phyloP scores from a whole-genome alignment of 1,140 invertebrate species.

The Bombus picipes region DNA sequence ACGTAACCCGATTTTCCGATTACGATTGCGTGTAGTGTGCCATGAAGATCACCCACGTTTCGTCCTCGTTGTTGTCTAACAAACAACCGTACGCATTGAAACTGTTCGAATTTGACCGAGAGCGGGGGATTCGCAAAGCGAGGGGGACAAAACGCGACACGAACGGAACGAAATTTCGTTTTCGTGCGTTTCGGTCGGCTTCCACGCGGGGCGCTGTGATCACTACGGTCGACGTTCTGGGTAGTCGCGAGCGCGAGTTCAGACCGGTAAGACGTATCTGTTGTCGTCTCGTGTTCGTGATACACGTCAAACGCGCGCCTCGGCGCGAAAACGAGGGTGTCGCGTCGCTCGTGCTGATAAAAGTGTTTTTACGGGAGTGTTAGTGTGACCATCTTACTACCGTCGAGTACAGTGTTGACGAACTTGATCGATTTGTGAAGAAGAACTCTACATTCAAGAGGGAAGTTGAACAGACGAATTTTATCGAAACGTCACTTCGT shows the following conservation, averaged over 20 bases:
- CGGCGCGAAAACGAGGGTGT: slow-evolving; percentile 47
- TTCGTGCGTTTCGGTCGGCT: slow-evolving; percentile 43
- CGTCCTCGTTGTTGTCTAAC: not conserved
- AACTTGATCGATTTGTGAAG: slow-evolving; percentile 41
- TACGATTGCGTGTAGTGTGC: too few relatives aligned
- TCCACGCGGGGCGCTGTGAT: slow-evolving; percentile 52
- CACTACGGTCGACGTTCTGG: slow-evolving; percentile 6
- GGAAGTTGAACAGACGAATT: slow-evolving; percentile 12
- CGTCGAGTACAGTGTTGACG: slow-evolving; percentile 46
- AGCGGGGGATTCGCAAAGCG: not conserved
- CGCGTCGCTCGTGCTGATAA: slow-evolving; percentile 16
- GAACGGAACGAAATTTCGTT: slow-evolving; percentile 51
- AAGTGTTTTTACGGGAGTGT: slow-evolving; percentile 46
- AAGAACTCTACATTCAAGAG: not conserved
- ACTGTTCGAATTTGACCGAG: not conserved
- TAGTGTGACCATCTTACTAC: slow-evolving; percentile 27
- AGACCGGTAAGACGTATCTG: slow-evolving; percentile 45
- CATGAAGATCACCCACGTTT: not conserved
- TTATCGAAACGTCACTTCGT: slow-evolving; percentile 28
- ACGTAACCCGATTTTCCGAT: not conserved
- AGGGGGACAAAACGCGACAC: not conserved
- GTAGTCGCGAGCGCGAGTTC: slow-evolving; percentile 73
- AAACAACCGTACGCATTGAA: not conserved
- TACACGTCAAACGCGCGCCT: slow-evolving; percentile 54
- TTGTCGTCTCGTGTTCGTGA: slow-evolving; percentile 21